A percentile compares a stretch with the other conserved stretches of the same genome.
Evolutionary conservation across 2,113 vertebrate species (phyloP).

Genomic region (Patagioenas fasciata): DNA sequence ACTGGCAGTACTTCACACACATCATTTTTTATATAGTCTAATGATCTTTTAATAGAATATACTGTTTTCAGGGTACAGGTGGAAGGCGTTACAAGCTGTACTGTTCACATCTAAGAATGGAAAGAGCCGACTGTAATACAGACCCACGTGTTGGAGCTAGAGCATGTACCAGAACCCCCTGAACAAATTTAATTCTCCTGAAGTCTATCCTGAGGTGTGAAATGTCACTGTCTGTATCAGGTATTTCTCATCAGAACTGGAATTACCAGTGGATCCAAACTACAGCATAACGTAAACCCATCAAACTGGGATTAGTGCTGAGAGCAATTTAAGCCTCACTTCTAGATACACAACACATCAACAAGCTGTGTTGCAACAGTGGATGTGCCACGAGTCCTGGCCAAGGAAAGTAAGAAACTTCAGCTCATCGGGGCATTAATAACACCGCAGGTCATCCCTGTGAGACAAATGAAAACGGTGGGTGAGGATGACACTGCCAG

Average conservation of each 20-base stretch:
- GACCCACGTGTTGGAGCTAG: neutral
- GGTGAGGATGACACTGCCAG: neutral
- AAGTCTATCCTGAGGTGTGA: neutral
- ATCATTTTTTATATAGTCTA: neutral
- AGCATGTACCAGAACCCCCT: neutral
- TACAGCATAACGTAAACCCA: neutral
- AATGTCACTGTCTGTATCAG: neutral
- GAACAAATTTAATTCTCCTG: neutral
- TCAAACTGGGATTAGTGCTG: neutral
- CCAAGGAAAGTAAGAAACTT: neutral
- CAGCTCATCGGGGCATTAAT: neutral
- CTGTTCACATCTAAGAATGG: conserved; percentile 27
- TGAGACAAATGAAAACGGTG: neutral
- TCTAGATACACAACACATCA: neutral
- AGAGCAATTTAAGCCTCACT: neutral
- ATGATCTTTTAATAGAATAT: conserved; percentile 34
- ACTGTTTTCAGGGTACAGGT: neutral
- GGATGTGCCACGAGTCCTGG: neutral
- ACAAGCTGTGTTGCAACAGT: neutral
- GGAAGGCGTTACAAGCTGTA: conserved; percentile 15
- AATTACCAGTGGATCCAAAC: neutral
- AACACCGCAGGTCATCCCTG: neutral
- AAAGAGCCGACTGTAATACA: conserved; percentile 29
- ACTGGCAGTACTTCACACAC: conserved; percentile 38
- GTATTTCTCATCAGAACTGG: neutral